A percentile compares a stretch with the other conserved stretches of the same genome.
Evolutionary conservation across 2,888 invertebrate species (phyloP).

Genomic region (Platycheirus albimanus): DNA sequence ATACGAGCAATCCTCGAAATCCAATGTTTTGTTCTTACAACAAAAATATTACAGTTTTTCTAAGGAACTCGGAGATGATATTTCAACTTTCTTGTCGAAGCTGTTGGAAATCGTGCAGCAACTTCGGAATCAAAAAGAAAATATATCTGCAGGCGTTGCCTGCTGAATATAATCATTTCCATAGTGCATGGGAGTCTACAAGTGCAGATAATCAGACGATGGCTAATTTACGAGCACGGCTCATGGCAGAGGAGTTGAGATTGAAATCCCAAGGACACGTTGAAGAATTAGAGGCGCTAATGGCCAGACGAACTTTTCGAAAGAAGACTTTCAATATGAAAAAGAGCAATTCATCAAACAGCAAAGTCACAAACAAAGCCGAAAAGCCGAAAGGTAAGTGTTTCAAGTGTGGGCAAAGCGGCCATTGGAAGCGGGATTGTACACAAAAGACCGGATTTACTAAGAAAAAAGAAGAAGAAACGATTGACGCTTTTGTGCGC

Average conservation of each 20-base stretch:
- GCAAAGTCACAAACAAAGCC: too few relatives aligned
- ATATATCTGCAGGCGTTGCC: slow-evolving; percentile 71
- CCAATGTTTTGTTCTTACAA: slow-evolving; percentile 78
- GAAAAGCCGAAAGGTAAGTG: too few relatives aligned
- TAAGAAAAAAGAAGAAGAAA: too few relatives aligned
- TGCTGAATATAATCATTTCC: slow-evolving; percentile 77
- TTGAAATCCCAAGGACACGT: slow-evolving; percentile 17
- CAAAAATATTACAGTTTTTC: slow-evolving; percentile 74
- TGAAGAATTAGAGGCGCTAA: too few relatives aligned
- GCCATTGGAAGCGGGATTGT: too few relatives aligned
- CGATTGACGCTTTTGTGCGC: too few relatives aligned
- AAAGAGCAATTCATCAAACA: too few relatives aligned
- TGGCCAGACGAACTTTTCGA: too few relatives aligned
- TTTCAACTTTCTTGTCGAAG: slow-evolving; percentile 66
- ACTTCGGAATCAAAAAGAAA: slow-evolving; percentile 56
- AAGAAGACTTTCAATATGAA: too few relatives aligned
- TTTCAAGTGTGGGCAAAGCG: too few relatives aligned
- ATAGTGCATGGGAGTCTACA: slow-evolving; percentile 77
- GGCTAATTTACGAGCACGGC: background rate
- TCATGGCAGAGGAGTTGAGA: slow-evolving; percentile 35
- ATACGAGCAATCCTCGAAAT: slow-evolving; percentile 77
- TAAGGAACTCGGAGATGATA: slow-evolving; percentile 55
- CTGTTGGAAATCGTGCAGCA: slow-evolving; percentile 55
- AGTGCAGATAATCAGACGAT: slow-evolving; percentile 26
- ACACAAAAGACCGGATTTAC: too few relatives aligned